Percentiles rank a stretch among this genome's conserved stretches.
These are phyloP conservation scores for Chironomus riparius DNA, from an alignment of 2,888 invertebrate species.

Conservation along the genomic window DNA sequence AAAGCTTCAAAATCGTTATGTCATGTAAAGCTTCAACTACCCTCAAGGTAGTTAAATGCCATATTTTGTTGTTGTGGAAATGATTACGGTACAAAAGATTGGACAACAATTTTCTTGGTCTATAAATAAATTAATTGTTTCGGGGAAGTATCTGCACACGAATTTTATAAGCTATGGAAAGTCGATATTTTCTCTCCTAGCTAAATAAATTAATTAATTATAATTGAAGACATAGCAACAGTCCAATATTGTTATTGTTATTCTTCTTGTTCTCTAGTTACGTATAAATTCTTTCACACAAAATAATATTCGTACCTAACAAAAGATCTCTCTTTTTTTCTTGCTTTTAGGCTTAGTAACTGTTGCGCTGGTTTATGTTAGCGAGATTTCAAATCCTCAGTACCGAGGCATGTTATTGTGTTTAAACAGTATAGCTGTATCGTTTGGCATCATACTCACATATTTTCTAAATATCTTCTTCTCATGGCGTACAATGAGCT, in stretches of 20 bases:
- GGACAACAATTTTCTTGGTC: too few species aligned
- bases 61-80: too few species aligned
- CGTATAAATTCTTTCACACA: background rate
- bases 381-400: conserved; percentile 48
- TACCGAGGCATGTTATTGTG: conserved; percentile 48
- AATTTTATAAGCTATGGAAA: too few species aligned
- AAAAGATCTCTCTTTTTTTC: background rate
- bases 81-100: too few species aligned
- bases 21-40: too few species aligned
- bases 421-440: conserved; percentile 50
- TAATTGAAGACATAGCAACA: background rate
- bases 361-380: conserved; percentile 48
- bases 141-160: too few species aligned
- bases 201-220: background rate
- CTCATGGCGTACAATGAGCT: conserved; percentile 45
- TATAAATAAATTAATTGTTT: too few species aligned
- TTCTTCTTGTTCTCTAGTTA: background rate
- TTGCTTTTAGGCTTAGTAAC: conserved; percentile 44
- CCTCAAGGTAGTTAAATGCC: too few species aligned
- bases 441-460: conserved; percentile 49
- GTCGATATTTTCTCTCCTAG: too few species aligned
- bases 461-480: conserved; percentile 45
- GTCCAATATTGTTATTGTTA: background rate
- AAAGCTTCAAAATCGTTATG: too few species aligned
- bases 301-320: conserved; percentile 10